Evolutionary conservation across 2,888 invertebrate genomes (phyloP), one percentile per base, ranked within the genome.

Genomic region (Hypselothyrea guttata): DNA sequence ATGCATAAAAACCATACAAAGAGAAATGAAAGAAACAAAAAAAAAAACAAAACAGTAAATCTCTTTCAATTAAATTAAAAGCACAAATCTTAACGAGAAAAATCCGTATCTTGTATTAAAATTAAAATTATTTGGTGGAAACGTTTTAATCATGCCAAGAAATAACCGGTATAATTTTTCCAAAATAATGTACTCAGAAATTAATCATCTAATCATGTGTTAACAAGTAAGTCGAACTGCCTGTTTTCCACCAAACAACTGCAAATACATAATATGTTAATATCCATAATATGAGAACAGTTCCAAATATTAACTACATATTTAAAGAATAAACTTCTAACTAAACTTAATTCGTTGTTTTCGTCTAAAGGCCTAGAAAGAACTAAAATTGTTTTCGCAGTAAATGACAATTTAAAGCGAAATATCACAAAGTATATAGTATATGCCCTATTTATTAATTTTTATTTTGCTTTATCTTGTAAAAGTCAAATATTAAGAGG

Each of bases 221-320:
- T 4, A 22, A 22, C 22, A 5, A 22, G 22, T 22, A 4, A 28
- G 31, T 9, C 40, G 8, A 11, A 35, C 13, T 40, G 71, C 55
- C 61, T 55, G 55, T 70, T 62, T 74, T 38, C 38, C 59, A 60
- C 37, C 53, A 76, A 46, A 33, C 49, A 54, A 65, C 40, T 42
- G 28, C 52, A 16, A 42, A 56, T 74, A 58, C 52, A 49, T 37
- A 57, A 54, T 66, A 76, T 72, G 70, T 67, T 64, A 62, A 61
- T 64, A 62, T 57, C 60, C 64, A 61, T 56, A 71, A 73, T 73
- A 77, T 67, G 84, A 77, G 77, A 84, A 81, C 71, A 73, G 82
- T 81, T 77, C 71, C 84, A 84, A 60, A 66, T 67, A 84, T 62
- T 67, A 65, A 46, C 56, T 55, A 59, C 46, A 47, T 58, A 54